These are phyloP conservation scores for Hedya salicella DNA, from an alignment of 2,888 invertebrate genomes.

Conservation along the genomic window DNA sequence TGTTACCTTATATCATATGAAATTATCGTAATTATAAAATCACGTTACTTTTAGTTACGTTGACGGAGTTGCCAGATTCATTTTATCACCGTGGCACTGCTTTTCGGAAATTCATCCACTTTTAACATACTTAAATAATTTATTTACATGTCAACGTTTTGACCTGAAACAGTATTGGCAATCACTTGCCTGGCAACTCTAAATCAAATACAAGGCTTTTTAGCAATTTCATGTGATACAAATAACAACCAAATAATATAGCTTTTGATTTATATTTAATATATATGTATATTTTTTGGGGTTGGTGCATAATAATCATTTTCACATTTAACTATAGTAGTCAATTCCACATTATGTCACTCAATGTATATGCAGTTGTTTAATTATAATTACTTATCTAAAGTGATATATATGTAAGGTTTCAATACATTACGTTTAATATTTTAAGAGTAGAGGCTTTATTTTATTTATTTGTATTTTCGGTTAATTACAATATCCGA, in stretches of 20 bases:
- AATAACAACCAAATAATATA: slow-evolving; percentile 11
- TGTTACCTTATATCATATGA: slow-evolving; percentile 67
- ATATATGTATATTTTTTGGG: too few relatives aligned
- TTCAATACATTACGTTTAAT: background rate
- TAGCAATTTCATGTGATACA: slow-evolving; percentile 1
- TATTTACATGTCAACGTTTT: background rate
- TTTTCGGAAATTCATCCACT: slow-evolving; percentile 11
- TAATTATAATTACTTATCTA: background rate
- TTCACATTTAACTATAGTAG: background rate
- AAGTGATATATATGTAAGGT: background rate
- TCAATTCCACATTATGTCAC: slow-evolving; percentile 8
- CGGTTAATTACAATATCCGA: slow-evolving; percentile 28
- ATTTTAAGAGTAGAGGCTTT: background rate
- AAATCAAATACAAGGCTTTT: slow-evolving; percentile 14
- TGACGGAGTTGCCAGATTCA: slow-evolving; percentile 45
- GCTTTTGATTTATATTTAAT: background rate
- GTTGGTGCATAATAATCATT: slow-evolving; percentile 20
- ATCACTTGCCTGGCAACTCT: slow-evolving; percentile 13
- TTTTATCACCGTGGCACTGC: slow-evolving; percentile 31
- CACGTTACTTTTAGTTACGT: slow-evolving; percentile 9
- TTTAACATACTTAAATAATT: background rate
- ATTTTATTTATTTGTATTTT: slow-evolving; percentile 11
- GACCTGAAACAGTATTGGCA: slow-evolving; percentile 1
- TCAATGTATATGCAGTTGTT: background rate
- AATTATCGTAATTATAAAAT: slow-evolving; percentile 49